Conservation (phyloP, 2,113 vertebrate species). For the Archilochus colubris region DNA sequence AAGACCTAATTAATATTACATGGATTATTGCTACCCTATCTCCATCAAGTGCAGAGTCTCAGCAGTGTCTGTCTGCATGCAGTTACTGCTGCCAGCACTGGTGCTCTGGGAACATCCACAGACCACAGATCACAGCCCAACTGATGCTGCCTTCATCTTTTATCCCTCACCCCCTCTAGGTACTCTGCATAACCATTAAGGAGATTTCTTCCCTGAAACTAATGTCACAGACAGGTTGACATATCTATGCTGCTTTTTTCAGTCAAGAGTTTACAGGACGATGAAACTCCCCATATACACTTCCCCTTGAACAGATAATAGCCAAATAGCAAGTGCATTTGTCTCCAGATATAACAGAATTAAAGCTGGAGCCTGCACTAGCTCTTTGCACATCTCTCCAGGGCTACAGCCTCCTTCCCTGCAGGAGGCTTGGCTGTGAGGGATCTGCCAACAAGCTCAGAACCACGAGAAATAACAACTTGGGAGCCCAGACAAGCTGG, state of each 20-base stretch:
- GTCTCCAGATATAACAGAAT: not conserved
- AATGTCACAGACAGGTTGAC: not conserved
- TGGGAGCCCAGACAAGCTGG: not conserved
- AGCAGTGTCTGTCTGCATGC: not conserved
- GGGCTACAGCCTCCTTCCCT: not conserved
- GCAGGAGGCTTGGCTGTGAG: not conserved
- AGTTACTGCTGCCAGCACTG: not conserved
- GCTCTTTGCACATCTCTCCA: not conserved
- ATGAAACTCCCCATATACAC: not conserved
- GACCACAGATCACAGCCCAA: not conserved
- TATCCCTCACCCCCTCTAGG: not conserved
- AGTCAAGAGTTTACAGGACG: not conserved
- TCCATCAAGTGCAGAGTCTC: not conserved
- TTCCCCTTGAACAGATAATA: not conserved
- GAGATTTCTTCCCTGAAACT: not conserved
- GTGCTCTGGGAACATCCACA: not conserved
- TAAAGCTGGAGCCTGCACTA: not conserved
- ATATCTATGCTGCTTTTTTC: not conserved
- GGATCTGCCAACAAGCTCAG: conserved; percentile 10
- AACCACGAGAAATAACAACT: not conserved
- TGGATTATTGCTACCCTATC: not conserved
- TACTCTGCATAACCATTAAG: not conserved
- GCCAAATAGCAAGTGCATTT: not conserved
- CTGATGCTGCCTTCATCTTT: not conserved
- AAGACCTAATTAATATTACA: not conserved